Base-by-base conservation (phyloP, 1,140 invertebrate genomes). In the Sinonovacula constricta region DNA sequence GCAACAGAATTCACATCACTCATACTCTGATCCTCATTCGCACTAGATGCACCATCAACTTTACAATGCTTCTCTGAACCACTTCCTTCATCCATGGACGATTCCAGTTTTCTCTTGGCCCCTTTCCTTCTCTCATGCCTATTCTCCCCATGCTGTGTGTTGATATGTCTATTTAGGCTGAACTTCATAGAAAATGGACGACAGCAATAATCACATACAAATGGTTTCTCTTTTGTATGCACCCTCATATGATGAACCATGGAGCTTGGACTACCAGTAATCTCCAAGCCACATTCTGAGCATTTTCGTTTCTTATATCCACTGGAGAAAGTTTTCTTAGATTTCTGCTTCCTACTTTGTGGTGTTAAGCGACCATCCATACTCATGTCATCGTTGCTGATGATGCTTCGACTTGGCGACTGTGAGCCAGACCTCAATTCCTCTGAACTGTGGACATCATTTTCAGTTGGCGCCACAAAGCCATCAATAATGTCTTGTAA, bases 191-290 rank as follows among this genome's bases (percentile, higher is more conserved):
- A 86, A 53, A 90, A 90, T 0, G 84, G 83, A 60, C 88, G 84
- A 15, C 81, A 81, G 45, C 79, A 99, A 93, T 92, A 99, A 98
- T 83, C 96, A 97, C 92, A 99, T 88, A 95, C 94, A 91, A 96
- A 98, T 88, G 97, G 97, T 92, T 99, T 99, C 87, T 97, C 96
- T 3, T 95, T 93, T 18, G 96, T 97, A 90, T 99, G 97, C 0
- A 97, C 99, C 90, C 99, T 97, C 96, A 99, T 98, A 93, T 99
- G 90, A 99, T 99, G 49, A 18, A 57, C 28, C 33, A 76, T 56
- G 5, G 72, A 67, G n/a, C 63, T 76, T 57, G 72, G 72, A 15
- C 59, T 30, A 14, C 72, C 72, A 30, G 72, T 67, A 0, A 76
- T 76, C 36, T 76, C 72, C 4, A 54, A 26, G 7, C 62, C 63